Percentiles rank a stretch among this genome's conserved stretches.
Evolutionary conservation across 2,797 vertebrate genomes (phyloP).

Genomic region (Trachurus trachurus): DNA sequence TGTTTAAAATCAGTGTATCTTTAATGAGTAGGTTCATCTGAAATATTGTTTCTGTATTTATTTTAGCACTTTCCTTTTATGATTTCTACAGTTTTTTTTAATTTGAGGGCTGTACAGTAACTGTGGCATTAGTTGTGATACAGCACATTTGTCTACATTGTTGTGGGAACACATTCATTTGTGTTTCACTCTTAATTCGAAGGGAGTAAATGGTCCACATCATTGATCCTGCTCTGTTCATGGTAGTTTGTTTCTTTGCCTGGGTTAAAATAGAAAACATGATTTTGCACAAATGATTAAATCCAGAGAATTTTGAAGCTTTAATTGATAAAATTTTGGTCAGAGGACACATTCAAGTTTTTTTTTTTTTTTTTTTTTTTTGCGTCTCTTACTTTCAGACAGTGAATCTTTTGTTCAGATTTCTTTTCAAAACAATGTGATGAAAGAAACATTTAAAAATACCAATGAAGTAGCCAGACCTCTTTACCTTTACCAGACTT

Average conservation of each 20-base stretch:
- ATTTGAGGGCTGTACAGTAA: neutral
- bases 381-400: neutral
- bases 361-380: neutral
- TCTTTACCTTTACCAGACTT: neutral
- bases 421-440: conserved; percentile 6
- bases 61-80: neutral
- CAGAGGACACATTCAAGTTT: neutral
- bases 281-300: conserved; percentile 15
- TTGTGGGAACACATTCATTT: neutral
- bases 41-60: conserved; percentile 1
- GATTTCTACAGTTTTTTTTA: neutral
- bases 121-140: neutral
- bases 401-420: neutral
- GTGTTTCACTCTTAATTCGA: neutral
- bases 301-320: neutral
- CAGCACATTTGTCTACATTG: neutral
- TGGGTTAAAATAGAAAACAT: conserved; percentile 12
- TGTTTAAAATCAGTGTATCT: too few relatives aligned
- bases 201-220: neutral
- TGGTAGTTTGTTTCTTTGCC: neutral
- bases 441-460: neutral
- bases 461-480: conserved; percentile 3
- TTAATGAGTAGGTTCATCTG: neutral
- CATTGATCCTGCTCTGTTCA: neutral
- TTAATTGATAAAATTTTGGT: conserved; percentile 8